Evolutionary conservation across 2,797 vertebrate species (phyloP).

Genomic region (Chromobotia macracanthus): DNA sequence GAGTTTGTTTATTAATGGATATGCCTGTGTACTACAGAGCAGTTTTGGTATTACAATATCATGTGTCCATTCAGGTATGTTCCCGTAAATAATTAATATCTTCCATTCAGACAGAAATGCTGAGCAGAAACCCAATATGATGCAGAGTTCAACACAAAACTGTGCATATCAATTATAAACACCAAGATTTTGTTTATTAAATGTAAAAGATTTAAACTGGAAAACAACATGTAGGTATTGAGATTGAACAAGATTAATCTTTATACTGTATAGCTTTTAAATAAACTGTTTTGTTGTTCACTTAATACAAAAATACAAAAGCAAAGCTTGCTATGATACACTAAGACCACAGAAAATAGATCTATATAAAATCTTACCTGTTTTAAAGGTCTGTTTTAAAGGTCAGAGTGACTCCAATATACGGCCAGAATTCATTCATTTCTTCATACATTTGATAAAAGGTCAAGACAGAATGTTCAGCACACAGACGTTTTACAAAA

Average conservation of each 20-base stretch:
- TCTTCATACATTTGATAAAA: conserved; percentile 24
- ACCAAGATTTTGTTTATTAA: conserved; percentile 1
- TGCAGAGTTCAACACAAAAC: not conserved
- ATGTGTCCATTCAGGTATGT: conserved; percentile 53
- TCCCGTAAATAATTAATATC: conserved; percentile 79
- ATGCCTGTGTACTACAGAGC: conserved; percentile 43
- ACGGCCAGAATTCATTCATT: conserved; percentile 20
- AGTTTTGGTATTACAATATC: conserved; percentile 37
- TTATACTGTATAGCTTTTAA: not conserved
- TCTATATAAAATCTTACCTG: conserved; percentile 42
- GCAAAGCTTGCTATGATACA: not conserved
- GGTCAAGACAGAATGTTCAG: conserved; percentile 30
- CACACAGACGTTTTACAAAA: not conserved
- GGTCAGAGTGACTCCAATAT: conserved; percentile 16
- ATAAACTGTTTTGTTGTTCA: not conserved
- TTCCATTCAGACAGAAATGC: conserved; percentile 73
- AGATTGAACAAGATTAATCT: not conserved
- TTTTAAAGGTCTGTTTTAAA: conserved; percentile 38
- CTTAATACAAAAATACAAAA: not conserved
- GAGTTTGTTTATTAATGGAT: conserved; percentile 32
- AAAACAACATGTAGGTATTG: no score
- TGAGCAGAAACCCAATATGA: conserved; percentile 74
- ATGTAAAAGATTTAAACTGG: not conserved
- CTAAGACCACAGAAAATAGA: not conserved
- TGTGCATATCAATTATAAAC: conserved; percentile 29